These are phyloP conservation scores for Micromussa lordhowensis DNA, from an alignment of 92 coral and sea anemone genomes.

Conservation along the genomic window DNA sequence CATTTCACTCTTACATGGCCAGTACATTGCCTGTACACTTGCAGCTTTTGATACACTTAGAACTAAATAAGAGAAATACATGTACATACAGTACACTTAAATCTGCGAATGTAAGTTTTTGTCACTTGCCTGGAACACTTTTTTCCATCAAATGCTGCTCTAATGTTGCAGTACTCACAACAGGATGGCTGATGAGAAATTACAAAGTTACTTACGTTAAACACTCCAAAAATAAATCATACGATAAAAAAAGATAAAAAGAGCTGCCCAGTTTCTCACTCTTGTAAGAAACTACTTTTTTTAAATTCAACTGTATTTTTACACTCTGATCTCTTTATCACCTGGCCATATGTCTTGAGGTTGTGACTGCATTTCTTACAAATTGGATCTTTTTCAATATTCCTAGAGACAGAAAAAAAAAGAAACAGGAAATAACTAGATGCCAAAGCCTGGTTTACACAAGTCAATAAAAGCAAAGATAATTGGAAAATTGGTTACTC, in stretches of 20 bases:
- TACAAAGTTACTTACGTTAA: neutral
- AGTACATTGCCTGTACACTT: too few relatives aligned
- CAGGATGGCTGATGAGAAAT: conserved; percentile 80
- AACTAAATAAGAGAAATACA: too few relatives aligned
- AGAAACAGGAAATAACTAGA: neutral
- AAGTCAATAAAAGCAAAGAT: neutral
- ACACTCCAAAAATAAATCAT: neutral
- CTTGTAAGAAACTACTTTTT: too few relatives aligned
- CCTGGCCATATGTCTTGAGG: conserved; percentile 92
- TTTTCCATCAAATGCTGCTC: conserved; percentile 98
- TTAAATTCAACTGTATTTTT: neutral
- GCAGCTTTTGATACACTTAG: too few relatives aligned
- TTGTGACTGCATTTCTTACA: conserved; percentile 89
- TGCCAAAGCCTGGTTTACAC: neutral
- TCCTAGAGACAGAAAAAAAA: conserved; percentile 43
- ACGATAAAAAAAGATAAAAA: too few relatives aligned
- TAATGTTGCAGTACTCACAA: conserved; percentile 92
- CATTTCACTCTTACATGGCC: too few relatives aligned
- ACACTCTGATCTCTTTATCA: conserved; percentile 8
- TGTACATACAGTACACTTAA: too few relatives aligned
- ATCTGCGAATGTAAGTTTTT: neutral
- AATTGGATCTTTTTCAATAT: conserved; percentile 83
- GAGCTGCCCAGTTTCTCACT: neutral
- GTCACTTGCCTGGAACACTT: conserved; percentile 84
- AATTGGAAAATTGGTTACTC: neutral